phyloP scores from a whole-genome alignment of 2,113 vertebrate genomes.

The Oplegnathus fasciatus region DNA sequence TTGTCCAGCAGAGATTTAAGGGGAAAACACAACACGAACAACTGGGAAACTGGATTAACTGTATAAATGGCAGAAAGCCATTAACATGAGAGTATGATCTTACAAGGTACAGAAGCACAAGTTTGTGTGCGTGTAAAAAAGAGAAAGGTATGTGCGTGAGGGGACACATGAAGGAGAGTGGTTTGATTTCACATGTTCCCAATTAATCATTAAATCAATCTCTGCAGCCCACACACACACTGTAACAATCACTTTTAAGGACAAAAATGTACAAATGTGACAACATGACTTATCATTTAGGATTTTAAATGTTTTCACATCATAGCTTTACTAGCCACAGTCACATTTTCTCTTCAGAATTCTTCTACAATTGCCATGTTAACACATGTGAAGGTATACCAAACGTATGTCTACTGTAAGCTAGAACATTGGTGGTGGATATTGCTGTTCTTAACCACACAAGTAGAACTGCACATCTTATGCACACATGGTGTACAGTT shows the following conservation, averaged over 20 bases:
- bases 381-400: not conserved
- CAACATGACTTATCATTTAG: not conserved
- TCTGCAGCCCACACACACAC: not conserved
- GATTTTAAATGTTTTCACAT: constrained; percentile 4
- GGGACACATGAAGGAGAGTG: not conserved
- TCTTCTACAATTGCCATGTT: not conserved
- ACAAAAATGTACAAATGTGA: not conserved
- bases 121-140: not conserved
- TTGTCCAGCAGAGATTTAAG: constrained; percentile 61
- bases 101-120: constrained; percentile 13
- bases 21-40: constrained; percentile 25
- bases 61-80: constrained; percentile 65
- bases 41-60: constrained; percentile 59
- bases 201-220: constrained; percentile 9
- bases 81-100: constrained; percentile 23
- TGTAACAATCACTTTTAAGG: not conserved
- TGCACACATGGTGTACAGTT: not conserved
- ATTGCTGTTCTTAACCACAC: not conserved
- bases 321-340: not conserved
- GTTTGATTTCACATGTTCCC: constrained; percentile 9
- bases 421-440: too few relatives aligned
- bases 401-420: too few relatives aligned
- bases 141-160: not conserved
- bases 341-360: not conserved
- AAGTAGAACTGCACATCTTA: not conserved